Evolutionary conservation across 2,797 vertebrate species (phyloP).

Genomic region (Ptychadena robeensis): DNA sequence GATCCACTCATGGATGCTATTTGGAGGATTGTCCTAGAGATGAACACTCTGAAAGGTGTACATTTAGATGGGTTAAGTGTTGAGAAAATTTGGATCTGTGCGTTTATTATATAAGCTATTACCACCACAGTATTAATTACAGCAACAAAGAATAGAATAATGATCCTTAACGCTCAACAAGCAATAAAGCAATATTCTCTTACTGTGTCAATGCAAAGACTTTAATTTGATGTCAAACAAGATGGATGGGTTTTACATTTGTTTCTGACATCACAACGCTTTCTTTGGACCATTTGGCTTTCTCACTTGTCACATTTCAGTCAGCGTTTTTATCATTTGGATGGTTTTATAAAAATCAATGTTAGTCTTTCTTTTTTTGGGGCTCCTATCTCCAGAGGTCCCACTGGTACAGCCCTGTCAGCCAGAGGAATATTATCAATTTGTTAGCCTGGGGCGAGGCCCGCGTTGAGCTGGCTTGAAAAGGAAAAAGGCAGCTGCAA

Average conservation of each 20-base stretch:
- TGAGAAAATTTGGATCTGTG: background rate
- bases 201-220: conserved; percentile 29
- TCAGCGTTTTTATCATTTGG: conserved; percentile 58
- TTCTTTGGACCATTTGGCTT: conserved; percentile 45
- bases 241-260: conserved; percentile 60
- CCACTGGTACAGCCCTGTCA: conserved; percentile 56
- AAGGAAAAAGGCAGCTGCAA: conserved; percentile 48
- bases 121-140: conserved; percentile 44
- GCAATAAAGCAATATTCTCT: conserved; percentile 45
- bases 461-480: conserved; percentile 45
- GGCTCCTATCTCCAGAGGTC: conserved; percentile 53
- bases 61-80: background rate
- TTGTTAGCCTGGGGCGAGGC: conserved; percentile 57
- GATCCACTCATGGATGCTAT: too few relatives aligned
- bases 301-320: conserved; percentile 56
- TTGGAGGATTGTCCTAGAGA: too few relatives aligned
- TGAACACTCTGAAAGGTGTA: background rate
- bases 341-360: conserved; percentile 59
- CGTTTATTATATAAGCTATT: background rate
- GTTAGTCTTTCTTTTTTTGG: conserved; percentile 56
- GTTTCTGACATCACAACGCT: conserved; percentile 53
- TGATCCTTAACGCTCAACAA: conserved; percentile 16
- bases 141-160: conserved; percentile 25
- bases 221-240: conserved; percentile 55
- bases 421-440: conserved; percentile 54